Evolutionary conservation across 2,888 invertebrate species (phyloP).

Genomic region (Bimastos eiseni): DNA sequence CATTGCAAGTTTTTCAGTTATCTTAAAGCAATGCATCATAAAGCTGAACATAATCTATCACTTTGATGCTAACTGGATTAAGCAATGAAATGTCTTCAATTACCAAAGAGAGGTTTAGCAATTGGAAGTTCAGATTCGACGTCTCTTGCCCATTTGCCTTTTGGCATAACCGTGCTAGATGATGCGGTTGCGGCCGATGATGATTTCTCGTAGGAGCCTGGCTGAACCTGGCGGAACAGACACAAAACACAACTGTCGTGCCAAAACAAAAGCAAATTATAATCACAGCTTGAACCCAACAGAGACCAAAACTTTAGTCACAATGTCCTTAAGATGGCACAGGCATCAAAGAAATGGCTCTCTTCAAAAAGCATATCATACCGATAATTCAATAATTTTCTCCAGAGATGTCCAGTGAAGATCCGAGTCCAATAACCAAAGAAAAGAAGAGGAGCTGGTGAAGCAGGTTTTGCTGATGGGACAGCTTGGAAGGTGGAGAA

Average conservation of each 20-base stretch:
- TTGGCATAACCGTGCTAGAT: constrained; percentile 15
- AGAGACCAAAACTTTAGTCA: neutral
- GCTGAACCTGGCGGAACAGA: neutral
- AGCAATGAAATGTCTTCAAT: neutral
- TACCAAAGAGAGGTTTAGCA: neutral
- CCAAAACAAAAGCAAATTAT: neutral
- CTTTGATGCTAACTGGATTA: neutral
- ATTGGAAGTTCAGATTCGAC: neutral
- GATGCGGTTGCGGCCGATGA: neutral
- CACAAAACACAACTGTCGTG: neutral
- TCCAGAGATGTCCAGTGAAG: too few species aligned
- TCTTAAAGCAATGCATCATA: neutral
- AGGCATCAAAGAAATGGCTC: neutral
- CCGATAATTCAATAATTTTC: neutral
- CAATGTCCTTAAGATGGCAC: too few species aligned
- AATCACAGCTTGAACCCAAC: neutral
- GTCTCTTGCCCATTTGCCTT: constrained; percentile 34
- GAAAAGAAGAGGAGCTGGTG: too few species aligned
- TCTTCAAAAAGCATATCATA: neutral
- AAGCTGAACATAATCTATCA: neutral
- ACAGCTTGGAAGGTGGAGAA: too few species aligned
- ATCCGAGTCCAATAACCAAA: too few species aligned
- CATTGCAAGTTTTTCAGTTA: neutral
- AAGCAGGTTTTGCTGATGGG: too few species aligned
- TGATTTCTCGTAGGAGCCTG: constrained; percentile 7